Conservation (phyloP, 2,797 vertebrate genomes). For the Paedocypris micromegethes region DNA sequence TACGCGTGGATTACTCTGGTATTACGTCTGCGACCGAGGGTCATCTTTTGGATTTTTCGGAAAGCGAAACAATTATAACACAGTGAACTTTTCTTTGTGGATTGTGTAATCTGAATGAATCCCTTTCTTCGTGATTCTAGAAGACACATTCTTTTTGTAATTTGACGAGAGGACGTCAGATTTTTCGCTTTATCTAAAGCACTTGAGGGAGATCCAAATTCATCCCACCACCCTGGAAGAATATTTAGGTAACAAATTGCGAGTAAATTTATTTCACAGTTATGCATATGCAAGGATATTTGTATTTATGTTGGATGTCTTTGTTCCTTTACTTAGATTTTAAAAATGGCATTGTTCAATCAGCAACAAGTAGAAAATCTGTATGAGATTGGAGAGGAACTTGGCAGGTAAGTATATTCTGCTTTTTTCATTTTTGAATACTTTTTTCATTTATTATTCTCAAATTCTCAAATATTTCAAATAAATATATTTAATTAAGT, state of each 20-base stretch:
- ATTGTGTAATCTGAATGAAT: no score
- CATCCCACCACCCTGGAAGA: slow-evolving; percentile 6
- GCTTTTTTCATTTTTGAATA: neutral
- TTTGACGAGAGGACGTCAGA: slow-evolving; percentile 1
- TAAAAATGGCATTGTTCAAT: slow-evolving; percentile 84
- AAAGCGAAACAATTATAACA: no score
- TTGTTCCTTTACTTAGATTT: slow-evolving; percentile 23
- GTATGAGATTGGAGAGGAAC: slow-evolving; percentile 86
- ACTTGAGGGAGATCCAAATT: slow-evolving; percentile 8
- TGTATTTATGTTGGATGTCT: slow-evolving; percentile 4
- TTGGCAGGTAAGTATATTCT: slow-evolving; percentile 77
- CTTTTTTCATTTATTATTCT: no score
- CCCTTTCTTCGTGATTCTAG: neutral
- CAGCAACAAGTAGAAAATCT: slow-evolving; percentile 88
- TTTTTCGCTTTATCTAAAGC: slow-evolving; percentile 2
- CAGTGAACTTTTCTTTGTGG: no score
- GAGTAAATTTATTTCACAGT: no score
- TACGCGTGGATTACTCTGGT: no score
- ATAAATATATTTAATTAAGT: no score
- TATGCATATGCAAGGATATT: neutral
- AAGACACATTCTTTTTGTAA: neutral
- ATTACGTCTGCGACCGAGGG: no score
- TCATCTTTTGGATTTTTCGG: no score
- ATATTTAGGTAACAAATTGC: slow-evolving; percentile 15
- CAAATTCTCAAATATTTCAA: no score